These are phyloP conservation scores for Ceratoteleas bidentatus DNA, from an alignment of 1,140 invertebrate species.

Conservation along the genomic window DNA sequence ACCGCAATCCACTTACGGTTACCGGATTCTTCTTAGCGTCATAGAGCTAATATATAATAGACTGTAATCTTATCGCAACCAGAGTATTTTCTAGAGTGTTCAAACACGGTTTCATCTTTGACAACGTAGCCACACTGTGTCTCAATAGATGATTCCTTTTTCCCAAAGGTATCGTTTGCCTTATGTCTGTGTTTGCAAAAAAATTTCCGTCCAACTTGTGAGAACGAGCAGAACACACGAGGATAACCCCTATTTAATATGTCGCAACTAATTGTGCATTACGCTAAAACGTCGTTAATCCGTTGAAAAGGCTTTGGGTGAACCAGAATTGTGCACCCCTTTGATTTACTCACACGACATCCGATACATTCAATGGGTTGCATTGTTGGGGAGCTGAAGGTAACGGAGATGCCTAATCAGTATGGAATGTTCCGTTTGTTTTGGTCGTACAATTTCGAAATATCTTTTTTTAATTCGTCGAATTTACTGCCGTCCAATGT, in stretches of 20 bases:
- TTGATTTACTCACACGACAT: background rate
- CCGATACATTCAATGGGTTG: slow-evolving; percentile 4
- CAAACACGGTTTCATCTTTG: background rate
- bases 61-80: too few relatives aligned
- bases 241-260: background rate
- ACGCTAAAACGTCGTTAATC: slow-evolving; percentile 9
- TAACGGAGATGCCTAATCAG: background rate
- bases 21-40: too few relatives aligned
- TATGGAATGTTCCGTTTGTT: too few relatives aligned
- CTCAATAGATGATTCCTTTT: background rate
- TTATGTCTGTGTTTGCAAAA: background rate
- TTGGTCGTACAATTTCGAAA: too few relatives aligned
- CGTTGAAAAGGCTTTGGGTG: slow-evolving; percentile 5
- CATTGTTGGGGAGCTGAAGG: background rate
- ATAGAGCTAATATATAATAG: too few relatives aligned
- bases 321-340: slow-evolving; percentile 5
- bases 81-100: too few relatives aligned
- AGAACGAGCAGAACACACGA: background rate
- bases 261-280: slow-evolving; percentile 6
- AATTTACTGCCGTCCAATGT: too few relatives aligned
- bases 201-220: background rate
- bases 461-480: too few relatives aligned
- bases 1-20: too few relatives aligned
- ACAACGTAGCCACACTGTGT: background rate
- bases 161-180: slow-evolving; percentile 5